Evolutionary conservation across 1,140 invertebrate genomes (phyloP).

Genomic region (Brachionus calyciflorus): DNA sequence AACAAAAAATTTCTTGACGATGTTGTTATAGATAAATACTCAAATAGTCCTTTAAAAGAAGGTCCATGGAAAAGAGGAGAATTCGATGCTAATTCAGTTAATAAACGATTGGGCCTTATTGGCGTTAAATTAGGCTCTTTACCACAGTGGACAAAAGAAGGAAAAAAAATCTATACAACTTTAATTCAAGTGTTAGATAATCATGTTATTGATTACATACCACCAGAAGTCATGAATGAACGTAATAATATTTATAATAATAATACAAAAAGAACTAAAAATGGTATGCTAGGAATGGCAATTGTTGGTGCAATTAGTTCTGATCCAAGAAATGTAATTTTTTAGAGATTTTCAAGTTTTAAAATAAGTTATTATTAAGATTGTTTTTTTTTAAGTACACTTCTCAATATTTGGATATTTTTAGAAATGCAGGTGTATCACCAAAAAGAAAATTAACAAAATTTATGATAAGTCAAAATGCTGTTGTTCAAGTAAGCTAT

Average conservation of each 20-base stretch:
- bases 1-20: slow-evolving; percentile 80
- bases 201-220: slow-evolving; percentile 86
- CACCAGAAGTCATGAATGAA: slow-evolving; percentile 71
- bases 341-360: slow-evolving; percentile 1
- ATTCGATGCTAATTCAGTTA: slow-evolving; percentile 65
- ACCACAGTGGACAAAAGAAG: slow-evolving; percentile 85
- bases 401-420: slow-evolving; percentile 82
- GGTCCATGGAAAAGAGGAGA: slow-evolving; percentile 63
- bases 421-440: slow-evolving; percentile 77
- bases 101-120: slow-evolving; percentile 75
- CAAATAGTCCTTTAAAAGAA: slow-evolving; percentile 64
- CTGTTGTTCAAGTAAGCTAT: slow-evolving; percentile 64
- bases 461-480: slow-evolving; percentile 81
- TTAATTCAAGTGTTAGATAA: slow-evolving; percentile 88
- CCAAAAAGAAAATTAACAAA: slow-evolving; percentile 79
- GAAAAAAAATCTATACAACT: slow-evolving; percentile 73
- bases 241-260: slow-evolving; percentile 53
- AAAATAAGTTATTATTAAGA: not conserved
- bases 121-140: slow-evolving; percentile 87
- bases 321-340: slow-evolving; percentile 71
- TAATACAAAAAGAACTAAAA: slow-evolving; percentile 54
- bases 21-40: slow-evolving; percentile 68
- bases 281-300: slow-evolving; percentile 67
- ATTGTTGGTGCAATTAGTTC: slow-evolving; percentile 82
- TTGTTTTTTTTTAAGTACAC: slow-evolving; percentile 66